Conservation (phyloP, 2,113 vertebrate species). For the Apodemus sylvaticus region DNA sequence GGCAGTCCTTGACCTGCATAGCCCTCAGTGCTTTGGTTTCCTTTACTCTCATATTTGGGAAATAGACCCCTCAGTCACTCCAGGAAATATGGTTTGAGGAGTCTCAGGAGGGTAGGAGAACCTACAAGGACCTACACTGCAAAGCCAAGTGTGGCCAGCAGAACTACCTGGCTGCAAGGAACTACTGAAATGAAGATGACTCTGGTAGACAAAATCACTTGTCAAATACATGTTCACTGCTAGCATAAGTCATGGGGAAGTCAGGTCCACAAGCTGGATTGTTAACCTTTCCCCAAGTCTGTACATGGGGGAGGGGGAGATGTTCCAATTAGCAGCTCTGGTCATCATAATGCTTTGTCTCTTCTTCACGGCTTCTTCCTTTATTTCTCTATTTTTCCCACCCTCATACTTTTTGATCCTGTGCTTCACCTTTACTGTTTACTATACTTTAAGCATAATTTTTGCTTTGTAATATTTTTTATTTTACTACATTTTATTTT, state of each 20-base stretch:
- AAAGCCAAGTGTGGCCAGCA: neutral
- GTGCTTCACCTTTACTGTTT: neutral
- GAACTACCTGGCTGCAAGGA: neutral
- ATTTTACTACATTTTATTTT: neutral
- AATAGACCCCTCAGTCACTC: neutral
- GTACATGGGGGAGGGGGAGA: accelerated
- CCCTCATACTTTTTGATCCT: neutral
- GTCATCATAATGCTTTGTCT: neutral
- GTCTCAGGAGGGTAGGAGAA: accelerated
- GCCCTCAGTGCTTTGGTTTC: neutral
- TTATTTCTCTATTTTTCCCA: too few relatives aligned
- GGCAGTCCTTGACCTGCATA: neutral
- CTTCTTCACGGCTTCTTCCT: neutral
- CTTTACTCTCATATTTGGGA: neutral
- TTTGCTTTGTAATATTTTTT: neutral
- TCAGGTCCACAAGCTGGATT: neutral
- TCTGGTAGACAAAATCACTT: neutral
- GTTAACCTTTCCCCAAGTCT: neutral
- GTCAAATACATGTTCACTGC: neutral
- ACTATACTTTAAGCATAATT: neutral
- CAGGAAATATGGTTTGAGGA: neutral
- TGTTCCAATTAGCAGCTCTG: neutral
- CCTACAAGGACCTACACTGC: too few relatives aligned
- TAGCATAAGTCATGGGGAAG: neutral
- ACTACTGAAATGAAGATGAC: neutral